Conservation (phyloP, 2,113 vertebrate genomes). For the Malurus melanocephalus region DNA sequence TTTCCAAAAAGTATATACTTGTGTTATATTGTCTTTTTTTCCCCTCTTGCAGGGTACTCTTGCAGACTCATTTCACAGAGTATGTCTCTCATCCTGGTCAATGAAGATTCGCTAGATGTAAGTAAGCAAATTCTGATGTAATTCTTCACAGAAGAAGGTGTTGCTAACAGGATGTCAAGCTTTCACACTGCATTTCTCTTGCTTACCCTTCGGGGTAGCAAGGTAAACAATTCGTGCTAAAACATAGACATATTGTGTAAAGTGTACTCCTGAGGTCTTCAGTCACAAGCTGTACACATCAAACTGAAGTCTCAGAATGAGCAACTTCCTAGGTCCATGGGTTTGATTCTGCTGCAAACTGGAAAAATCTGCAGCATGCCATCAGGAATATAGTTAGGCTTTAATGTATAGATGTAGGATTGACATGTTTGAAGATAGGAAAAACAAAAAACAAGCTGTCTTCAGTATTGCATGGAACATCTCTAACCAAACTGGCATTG, state of each 20-base stretch:
- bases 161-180: not conserved
- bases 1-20: not conserved
- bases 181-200: not conserved
- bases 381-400: not conserved
- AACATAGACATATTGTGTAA: not conserved
- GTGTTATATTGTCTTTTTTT: not conserved
- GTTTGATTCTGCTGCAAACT: not conserved
- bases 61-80: constrained; percentile 91
- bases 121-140: constrained; percentile 67
- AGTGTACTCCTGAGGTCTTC: not conserved
- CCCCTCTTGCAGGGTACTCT: constrained; percentile 85
- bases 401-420: not conserved
- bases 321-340: not conserved
- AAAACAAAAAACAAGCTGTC: no score
- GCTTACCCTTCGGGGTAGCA: not conserved
- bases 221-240: not conserved
- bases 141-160: not conserved
- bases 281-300: not conserved
- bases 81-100: constrained; percentile 96
- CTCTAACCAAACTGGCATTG: not conserved
- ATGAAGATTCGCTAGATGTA: constrained; percentile 95
- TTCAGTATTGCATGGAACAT: not conserved
- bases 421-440: not conserved
- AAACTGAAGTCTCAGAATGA: not conserved
- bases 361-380: not conserved